Conservation (phyloP, 2,888 invertebrate genomes). For the Limnephilus rhombicus region DNA sequence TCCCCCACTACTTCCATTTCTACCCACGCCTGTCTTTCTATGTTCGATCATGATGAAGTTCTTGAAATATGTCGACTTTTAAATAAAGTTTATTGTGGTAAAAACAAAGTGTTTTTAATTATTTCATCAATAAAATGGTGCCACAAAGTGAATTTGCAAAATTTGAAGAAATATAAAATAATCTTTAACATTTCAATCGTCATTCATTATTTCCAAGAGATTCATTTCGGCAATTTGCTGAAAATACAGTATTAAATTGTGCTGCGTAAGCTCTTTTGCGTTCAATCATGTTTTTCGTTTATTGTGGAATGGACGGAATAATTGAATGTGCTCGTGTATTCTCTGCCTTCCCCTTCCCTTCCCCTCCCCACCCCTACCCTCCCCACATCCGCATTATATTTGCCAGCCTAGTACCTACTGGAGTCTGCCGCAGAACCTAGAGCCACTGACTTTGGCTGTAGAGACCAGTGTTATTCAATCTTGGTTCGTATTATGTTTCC, state of each 20-base stretch:
- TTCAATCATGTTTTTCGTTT: conserved; percentile 1
- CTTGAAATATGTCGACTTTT: too few relatives aligned
- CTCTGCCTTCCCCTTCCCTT: background rate
- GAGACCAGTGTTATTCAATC: background rate
- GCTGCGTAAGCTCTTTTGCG: background rate
- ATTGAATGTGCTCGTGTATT: background rate
- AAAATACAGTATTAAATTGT: background rate
- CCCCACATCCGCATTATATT: background rate
- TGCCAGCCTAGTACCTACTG: background rate
- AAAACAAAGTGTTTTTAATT: too few relatives aligned
- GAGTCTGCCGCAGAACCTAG: background rate
- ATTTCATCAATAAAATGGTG: too few relatives aligned
- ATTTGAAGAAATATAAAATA: too few relatives aligned
- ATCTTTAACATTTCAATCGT: too few relatives aligned
- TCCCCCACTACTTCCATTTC: too few relatives aligned
- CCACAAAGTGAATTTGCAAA: too few relatives aligned
- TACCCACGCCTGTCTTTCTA: too few relatives aligned
- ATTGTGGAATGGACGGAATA: background rate
- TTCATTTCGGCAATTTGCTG: background rate
- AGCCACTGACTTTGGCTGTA: background rate
- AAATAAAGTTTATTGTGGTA: too few relatives aligned
- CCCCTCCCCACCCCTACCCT: background rate
- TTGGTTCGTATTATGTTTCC: background rate
- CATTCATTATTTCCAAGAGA: background rate
- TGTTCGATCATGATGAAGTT: too few relatives aligned